Conservation (phyloP, 2,113 vertebrate genomes). For the Cyprichromis sp. region DNA sequence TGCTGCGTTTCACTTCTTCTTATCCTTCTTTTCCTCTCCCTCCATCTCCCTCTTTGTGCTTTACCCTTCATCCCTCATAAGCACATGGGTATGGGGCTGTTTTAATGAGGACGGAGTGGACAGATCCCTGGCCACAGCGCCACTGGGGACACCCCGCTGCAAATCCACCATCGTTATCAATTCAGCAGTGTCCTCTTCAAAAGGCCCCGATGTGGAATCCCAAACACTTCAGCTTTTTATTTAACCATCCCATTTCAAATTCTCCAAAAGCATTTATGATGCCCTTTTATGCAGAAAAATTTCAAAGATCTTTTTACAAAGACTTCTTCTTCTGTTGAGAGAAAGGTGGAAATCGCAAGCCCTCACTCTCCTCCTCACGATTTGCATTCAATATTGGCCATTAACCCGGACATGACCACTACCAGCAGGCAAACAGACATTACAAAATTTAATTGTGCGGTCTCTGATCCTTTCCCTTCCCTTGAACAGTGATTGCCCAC, state of each 20-base stretch:
- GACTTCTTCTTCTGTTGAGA: not conserved
- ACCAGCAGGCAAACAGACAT: not conserved
- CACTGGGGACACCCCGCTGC: not conserved
- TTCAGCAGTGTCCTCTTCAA: slow-evolving; percentile 14
- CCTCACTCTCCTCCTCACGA: not conserved
- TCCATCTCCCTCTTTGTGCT: not conserved
- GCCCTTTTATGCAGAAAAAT: not conserved
- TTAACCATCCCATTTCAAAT: not conserved
- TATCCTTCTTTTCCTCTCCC: not conserved
- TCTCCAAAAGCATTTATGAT: not conserved
- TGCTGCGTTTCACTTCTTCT: not conserved
- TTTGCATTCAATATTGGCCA: not conserved
- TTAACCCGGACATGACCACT: not conserved
- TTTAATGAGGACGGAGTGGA: slow-evolving; percentile 51
- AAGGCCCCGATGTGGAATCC: not conserved
- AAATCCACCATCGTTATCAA: slow-evolving; percentile 27
- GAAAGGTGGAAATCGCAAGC: not conserved
- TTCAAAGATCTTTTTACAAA: not conserved
- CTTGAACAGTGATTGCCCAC: not conserved
- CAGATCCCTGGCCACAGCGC: slow-evolving; percentile 1
- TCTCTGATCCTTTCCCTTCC: not conserved
- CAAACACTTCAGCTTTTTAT: slow-evolving; percentile 21
- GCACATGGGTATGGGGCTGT: slow-evolving; percentile 6
- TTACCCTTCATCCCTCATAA: not conserved
- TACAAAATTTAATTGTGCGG: not conserved